Conservation (phyloP, 1,140 invertebrate species). For the Pseudomyrmex pallidus region DNA sequence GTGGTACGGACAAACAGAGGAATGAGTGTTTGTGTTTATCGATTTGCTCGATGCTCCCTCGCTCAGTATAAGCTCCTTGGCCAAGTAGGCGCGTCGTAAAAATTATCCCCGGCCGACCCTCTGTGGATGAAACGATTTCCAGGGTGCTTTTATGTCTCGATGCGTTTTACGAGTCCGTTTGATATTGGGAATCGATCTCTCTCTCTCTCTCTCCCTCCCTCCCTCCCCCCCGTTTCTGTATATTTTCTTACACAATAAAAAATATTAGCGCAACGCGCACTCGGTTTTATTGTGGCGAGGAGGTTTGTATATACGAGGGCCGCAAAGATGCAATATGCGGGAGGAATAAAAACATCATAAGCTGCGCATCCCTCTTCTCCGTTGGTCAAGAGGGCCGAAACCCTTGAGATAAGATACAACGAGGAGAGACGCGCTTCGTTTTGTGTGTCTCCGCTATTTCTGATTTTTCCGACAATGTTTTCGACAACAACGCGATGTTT, state of each 20-base stretch:
- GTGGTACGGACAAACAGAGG: constrained; percentile 14
- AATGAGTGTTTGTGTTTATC: constrained; percentile 23
- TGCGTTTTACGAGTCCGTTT: constrained; percentile 42
- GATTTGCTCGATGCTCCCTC: constrained; percentile 24
- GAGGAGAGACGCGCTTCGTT: neutral
- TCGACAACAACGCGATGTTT: neutral
- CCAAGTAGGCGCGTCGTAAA: constrained; percentile 42
- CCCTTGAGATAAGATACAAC: constrained; percentile 15
- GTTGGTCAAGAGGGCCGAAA: neutral
- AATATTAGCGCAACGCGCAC: constrained; percentile 43
- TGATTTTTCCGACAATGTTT: neutral
- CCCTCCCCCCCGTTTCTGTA: neutral
- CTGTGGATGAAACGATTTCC: constrained; percentile 28
- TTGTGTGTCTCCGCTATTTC: constrained; percentile 16
- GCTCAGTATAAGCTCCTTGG: constrained; percentile 25
- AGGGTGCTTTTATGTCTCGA: constrained; percentile 40
- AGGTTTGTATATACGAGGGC: neutral
- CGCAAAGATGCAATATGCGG: constrained; percentile 26
- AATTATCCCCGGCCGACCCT: constrained; percentile 36
- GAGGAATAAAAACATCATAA: constrained; percentile 25
- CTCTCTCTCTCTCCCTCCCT: neutral
- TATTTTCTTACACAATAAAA: constrained; percentile 54
- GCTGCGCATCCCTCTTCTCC: neutral
- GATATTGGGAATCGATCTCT: constrained; percentile 29
- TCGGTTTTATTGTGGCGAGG: constrained; percentile 44